Base-by-base conservation (phyloP, 2,797 vertebrate species). In the Pangasius larnaudii region DNA sequence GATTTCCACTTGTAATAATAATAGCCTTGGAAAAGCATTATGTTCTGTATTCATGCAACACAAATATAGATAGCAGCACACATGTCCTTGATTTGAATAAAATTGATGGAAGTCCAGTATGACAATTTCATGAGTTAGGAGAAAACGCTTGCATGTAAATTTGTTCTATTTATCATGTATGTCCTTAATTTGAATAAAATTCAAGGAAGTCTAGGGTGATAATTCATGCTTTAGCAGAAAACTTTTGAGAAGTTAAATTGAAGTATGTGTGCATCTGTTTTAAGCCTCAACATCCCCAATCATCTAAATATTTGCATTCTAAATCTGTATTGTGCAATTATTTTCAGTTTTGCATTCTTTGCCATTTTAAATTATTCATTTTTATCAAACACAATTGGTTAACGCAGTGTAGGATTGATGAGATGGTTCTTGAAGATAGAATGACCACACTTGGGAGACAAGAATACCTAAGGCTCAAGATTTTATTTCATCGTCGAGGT, bases 161-260 rank as follows among this genome's bases (percentile, higher is more conserved):
- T 39, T 49, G 16, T 74, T 53, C 61, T 36, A 22, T 33, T n/a
- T 72, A n/a, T 8, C 36, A 65, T 27, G 36, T 24, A 33, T 56
- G 42, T 11, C 11, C 19, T 81, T 51, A 11, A 75, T 89, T 89
- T 86, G 67, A 74, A 89, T 89, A 75, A n/a, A 72, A 75, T 82
- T 84, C 1, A 82, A 75, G 78, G 88, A 89, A 89, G 88, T 86
- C 53, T 82, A 53, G 24, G 14, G 82, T 85, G 63, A 36, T 81
- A 81, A 88, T 74, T 36, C 1, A 19, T 74, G 84, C 61, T 71
- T 81, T 75, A 63, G 53, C 13, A 49, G 5, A 79, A 63, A 49
- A 39, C 24, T 72, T 22, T 42, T 74, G 42, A 75, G 75, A 85
- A 80, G 39, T 36, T 53, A 61, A 58, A 33, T 63, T 56, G 63